Conservation (phyloP, 1,140 invertebrate genomes). For the Anoplolepis gracilipes region DNA sequence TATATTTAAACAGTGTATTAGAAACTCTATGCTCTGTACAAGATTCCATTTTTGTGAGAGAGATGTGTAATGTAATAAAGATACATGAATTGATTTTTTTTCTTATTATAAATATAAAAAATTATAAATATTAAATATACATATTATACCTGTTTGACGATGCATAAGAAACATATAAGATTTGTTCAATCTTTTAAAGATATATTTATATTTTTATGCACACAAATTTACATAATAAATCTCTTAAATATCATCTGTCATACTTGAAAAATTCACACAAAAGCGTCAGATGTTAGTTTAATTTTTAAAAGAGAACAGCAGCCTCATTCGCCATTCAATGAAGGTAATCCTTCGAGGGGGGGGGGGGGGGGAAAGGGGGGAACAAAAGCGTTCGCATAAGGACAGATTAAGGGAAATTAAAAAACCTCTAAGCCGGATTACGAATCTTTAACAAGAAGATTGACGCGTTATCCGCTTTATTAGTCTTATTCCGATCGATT, state of each 20-base stretch:
- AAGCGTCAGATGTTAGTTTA: background rate
- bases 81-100: background rate
- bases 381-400: background rate
- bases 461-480: constrained; percentile 68
- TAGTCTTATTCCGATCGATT: constrained; percentile 59
- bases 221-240: background rate
- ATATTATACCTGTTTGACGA: background rate
- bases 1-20: constrained; percentile 23
- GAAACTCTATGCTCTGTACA: constrained; percentile 13
- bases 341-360: constrained; percentile 44
- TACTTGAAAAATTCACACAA: background rate
- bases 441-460: constrained; percentile 68
- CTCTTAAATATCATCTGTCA: background rate
- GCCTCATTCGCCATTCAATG: constrained; percentile 42
- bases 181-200: background rate
- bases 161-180: background rate
- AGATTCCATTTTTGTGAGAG: background rate
- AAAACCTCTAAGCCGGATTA: constrained; percentile 66
- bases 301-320: constrained; percentile 28
- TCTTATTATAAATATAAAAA: background rate
- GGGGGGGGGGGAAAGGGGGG: constrained; percentile 24
- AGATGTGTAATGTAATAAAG: background rate
- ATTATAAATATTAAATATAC: too few species aligned
- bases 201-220: background rate
- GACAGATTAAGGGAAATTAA: constrained; percentile 64